phyloP scores from a whole-genome alignment of 2,888 invertebrate species.

The Melieria omissa region DNA sequence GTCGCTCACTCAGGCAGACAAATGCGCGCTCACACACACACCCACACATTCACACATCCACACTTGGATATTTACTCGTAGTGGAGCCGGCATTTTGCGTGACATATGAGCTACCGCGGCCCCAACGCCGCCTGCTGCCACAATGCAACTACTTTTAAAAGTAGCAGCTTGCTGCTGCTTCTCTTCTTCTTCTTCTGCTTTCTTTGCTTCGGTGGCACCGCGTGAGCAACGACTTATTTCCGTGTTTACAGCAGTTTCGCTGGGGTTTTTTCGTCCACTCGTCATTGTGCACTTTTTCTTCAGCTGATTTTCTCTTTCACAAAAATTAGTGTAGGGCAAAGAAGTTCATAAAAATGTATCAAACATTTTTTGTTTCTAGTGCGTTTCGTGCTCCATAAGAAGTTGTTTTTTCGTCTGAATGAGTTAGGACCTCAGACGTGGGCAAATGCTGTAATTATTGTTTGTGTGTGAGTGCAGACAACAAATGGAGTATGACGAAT shows the following conservation, averaged over 20 bases:
- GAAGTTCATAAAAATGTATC: too few species aligned
- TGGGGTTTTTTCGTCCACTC: too few species aligned
- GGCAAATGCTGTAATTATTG: too few species aligned
- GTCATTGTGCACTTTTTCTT: too few species aligned
- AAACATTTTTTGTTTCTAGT: too few species aligned
- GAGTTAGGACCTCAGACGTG: too few species aligned
- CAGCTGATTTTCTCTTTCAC: too few species aligned
- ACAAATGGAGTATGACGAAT: too few species aligned
- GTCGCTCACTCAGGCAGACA: neutral
- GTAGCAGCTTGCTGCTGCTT: neutral
- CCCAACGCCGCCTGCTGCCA: neutral
- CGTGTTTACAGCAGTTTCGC: neutral
- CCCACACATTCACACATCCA: neutral
- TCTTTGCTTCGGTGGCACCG: neutral
- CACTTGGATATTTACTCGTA: slow-evolving; percentile 1
- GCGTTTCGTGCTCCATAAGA: too few species aligned
- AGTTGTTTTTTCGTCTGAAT: too few species aligned
- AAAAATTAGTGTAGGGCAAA: too few species aligned
- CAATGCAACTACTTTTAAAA: neutral
- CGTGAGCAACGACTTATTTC: neutral
- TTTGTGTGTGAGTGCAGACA: too few species aligned
- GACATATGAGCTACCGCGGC: neutral
- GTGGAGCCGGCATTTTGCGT: neutral
- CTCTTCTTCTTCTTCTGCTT: neutral
- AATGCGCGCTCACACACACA: neutral